Evolutionary conservation across 2,113 vertebrate species (phyloP).

Genomic region (Brachyhypopomus gauderio): DNA sequence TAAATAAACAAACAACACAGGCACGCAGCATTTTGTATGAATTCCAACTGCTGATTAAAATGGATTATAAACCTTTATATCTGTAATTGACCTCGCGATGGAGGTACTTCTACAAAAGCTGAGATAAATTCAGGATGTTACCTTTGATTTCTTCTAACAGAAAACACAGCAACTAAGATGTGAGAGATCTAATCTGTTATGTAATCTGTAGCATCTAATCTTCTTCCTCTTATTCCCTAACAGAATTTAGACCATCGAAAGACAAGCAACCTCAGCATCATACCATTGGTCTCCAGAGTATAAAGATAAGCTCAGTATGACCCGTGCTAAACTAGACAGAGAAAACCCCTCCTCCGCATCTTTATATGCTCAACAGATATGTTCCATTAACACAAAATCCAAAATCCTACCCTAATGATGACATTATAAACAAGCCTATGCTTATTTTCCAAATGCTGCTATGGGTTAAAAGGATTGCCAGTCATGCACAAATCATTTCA

Average conservation of each 20-base stretch:
- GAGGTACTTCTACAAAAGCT: not conserved
- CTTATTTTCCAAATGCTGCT: not conserved
- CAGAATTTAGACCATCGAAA: not conserved
- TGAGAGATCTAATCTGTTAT: not conserved
- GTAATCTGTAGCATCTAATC: not conserved
- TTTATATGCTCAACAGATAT: constrained; percentile 3
- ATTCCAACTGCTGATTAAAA: not conserved
- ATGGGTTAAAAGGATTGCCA: not conserved
- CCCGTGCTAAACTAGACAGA: not conserved
- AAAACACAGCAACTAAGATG: not conserved
- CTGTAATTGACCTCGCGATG: not conserved
- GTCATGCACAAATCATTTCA: not conserved
- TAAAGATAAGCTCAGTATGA: constrained; percentile 4
- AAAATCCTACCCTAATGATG: not conserved
- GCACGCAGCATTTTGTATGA: not conserved
- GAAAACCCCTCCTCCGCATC: not conserved
- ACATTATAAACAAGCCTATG: not conserved
- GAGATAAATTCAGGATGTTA: not conserved
- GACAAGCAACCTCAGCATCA: not conserved
- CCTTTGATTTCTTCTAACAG: not conserved
- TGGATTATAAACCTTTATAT: not conserved
- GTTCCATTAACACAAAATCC: not conserved
- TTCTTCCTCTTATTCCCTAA: not conserved
- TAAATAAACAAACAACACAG: not conserved
- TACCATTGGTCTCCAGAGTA: not conserved